These are phyloP conservation scores for Neopelma chrysocephalum DNA, from an alignment of 2,797 vertebrate genomes.

Conservation along the genomic window DNA sequence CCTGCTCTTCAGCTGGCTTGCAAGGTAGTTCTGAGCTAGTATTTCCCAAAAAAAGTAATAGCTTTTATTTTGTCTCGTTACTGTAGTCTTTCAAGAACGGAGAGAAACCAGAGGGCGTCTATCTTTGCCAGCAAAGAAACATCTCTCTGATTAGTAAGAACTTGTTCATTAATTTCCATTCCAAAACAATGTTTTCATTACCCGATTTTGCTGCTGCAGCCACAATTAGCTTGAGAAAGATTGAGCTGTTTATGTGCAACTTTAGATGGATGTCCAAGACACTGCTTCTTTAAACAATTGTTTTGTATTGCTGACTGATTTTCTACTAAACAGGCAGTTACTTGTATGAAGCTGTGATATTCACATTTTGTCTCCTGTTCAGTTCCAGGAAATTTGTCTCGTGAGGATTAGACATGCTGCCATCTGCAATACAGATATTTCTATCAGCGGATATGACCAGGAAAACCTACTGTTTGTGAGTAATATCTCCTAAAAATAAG, in stretches of 20 bases:
- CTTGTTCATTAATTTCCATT: background rate
- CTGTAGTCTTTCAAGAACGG: background rate
- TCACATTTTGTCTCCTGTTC: constrained; percentile 9
- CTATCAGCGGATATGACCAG: constrained; percentile 14
- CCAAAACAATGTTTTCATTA: background rate
- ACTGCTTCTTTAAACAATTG: background rate
- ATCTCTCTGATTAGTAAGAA: background rate
- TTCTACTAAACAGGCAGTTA: background rate
- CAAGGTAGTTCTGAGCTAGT: background rate
- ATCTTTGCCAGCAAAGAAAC: background rate
- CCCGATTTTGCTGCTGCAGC: background rate
- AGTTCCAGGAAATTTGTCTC: constrained; percentile 58
- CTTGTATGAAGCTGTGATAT: background rate
- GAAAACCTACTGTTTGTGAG: background rate
- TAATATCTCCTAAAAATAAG: constrained; percentile 9
- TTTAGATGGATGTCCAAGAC: constrained; percentile 17
- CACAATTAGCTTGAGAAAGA: constrained; percentile 47
- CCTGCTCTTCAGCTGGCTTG: background rate
- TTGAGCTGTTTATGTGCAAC: constrained; percentile 28
- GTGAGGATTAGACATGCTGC: constrained; percentile 11
- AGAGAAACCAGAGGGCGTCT: background rate
- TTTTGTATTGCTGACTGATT: constrained; percentile 13
- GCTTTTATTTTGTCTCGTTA: background rate
- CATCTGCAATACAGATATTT: constrained; percentile 45
- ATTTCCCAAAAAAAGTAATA: background rate